phyloP scores from a whole-genome alignment of 2,888 invertebrate genomes.

The Teleiodes luculella region DNA sequence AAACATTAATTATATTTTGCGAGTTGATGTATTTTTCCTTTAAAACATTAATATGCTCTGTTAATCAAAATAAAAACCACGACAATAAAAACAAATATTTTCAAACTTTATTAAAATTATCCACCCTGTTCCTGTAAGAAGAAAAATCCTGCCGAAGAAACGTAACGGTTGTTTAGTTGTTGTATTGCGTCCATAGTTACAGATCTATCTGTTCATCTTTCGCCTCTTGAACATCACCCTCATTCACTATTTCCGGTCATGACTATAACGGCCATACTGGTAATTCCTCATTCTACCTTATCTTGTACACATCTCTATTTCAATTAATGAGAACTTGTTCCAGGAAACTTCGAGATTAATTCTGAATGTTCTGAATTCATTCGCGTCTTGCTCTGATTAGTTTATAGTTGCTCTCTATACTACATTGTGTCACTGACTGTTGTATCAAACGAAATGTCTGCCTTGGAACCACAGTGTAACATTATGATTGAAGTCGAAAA shows the following conservation, averaged over 20 bases:
- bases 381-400: conserved; percentile 24
- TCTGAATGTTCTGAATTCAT: neutral
- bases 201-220: neutral
- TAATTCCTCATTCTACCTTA: neutral
- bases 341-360: neutral
- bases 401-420: conserved; percentile 15
- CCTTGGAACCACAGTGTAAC: neutral
- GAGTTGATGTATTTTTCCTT: too few species aligned
- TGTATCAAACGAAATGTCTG: neutral
- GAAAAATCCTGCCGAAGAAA: too few species aligned
- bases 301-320: neutral
- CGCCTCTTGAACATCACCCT: neutral
- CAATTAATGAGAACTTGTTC: neutral
- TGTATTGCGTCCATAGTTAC: neutral
- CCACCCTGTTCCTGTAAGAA: too few species aligned
- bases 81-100: too few species aligned
- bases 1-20: too few species aligned
- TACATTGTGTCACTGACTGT: conserved; percentile 8
- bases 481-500: neutral
- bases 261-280: neutral
- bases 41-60: too few species aligned
- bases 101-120: too few species aligned
- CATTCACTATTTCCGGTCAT: conserved; percentile 1
- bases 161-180: neutral
- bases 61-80: too few species aligned